A percentile compares a stretch with the other conserved stretches of the same genome.
phyloP scores from a whole-genome alignment of 2,113 vertebrate genomes.

The Lophura nycthemera region DNA sequence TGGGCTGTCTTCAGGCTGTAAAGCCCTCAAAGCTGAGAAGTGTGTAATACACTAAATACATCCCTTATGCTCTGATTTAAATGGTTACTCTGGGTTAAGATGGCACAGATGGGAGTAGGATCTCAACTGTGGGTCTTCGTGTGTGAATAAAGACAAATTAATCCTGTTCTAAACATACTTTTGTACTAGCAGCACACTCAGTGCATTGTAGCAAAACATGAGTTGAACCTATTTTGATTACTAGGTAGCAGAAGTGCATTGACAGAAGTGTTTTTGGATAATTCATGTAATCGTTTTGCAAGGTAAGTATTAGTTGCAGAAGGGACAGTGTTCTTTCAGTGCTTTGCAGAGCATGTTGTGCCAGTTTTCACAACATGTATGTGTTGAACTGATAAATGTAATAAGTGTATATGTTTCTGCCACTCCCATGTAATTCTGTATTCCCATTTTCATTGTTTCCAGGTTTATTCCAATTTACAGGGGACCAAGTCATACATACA shows the following conservation, averaged over 20 bases:
- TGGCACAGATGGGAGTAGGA: neutral
- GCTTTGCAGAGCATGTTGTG: neutral
- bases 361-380: neutral
- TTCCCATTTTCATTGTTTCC: neutral
- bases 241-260: neutral
- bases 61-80: neutral
- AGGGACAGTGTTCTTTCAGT: neutral
- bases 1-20: neutral
- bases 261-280: neutral
- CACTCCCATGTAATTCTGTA: neutral
- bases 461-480: slow-evolving; percentile 96
- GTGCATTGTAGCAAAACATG: neutral
- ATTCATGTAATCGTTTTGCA: neutral
- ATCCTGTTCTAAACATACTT: neutral
- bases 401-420: neutral
- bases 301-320: neutral
- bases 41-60: neutral
- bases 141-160: neutral
- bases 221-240: neutral
- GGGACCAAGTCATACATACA: slow-evolving; percentile 97
- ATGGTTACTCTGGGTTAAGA: neutral
- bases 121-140: neutral
- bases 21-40: neutral
- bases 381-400: accelerated
- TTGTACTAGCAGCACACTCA: accelerated